A percentile compares a stretch with the other conserved stretches of the same genome.
Evolutionary conservation across 1,140 invertebrate species (phyloP).

Genomic region (Yoshiicerus persimilis): DNA sequence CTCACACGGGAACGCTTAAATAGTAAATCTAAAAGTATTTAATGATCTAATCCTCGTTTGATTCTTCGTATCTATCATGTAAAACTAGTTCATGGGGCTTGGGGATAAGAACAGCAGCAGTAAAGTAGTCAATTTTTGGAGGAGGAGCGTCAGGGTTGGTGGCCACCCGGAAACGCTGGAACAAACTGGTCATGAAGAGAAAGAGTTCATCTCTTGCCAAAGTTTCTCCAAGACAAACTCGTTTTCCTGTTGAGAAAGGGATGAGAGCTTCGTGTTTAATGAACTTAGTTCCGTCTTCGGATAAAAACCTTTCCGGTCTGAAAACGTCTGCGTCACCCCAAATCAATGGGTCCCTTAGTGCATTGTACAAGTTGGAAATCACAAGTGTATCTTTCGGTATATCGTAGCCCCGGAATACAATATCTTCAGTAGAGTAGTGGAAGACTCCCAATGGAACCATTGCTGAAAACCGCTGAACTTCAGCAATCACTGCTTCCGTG

Average conservation of each 20-base stretch:
- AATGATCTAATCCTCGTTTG: neutral
- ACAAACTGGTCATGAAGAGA: constrained; percentile 67
- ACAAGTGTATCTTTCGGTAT: constrained; percentile 53
- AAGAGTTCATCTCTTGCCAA: constrained; percentile 72
- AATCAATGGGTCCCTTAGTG: neutral
- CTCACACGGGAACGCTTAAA: too few relatives aligned
- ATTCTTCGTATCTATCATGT: neutral
- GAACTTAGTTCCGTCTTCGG: constrained; percentile 56
- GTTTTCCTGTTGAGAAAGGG: constrained; percentile 72
- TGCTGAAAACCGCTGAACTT: constrained; percentile 39
- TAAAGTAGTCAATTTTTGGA: neutral
- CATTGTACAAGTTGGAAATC: constrained; percentile 47
- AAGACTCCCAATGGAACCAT: constrained; percentile 38
- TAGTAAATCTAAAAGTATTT: too few relatives aligned
- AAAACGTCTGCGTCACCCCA: constrained; percentile 51
- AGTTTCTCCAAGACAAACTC: constrained; percentile 74
- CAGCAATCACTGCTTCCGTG: constrained; percentile 50
- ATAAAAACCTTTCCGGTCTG: constrained; percentile 50
- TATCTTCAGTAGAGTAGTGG: constrained; percentile 34
- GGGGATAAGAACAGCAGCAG: neutral
- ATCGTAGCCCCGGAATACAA: constrained; percentile 40
- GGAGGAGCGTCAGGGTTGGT: neutral
- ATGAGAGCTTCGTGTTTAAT: constrained; percentile 67
- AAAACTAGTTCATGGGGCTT: neutral
- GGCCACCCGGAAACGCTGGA: constrained; percentile 56